A percentile compares a stretch with the other conserved stretches of the same genome.
phyloP scores from a whole-genome alignment of 2,888 invertebrate species.

The Cephus spinipes region DNA sequence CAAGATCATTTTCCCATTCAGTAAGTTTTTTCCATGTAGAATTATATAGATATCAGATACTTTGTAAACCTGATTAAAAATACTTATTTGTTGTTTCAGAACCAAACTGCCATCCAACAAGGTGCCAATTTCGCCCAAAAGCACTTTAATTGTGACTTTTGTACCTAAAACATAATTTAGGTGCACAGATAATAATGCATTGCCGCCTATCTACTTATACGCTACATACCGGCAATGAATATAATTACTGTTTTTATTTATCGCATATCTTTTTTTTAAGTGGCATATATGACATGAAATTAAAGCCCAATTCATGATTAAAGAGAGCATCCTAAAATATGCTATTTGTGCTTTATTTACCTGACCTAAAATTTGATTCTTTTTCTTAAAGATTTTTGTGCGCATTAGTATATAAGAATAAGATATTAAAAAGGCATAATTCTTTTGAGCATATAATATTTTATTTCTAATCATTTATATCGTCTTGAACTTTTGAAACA shows the following conservation, averaged over 20 bases:
- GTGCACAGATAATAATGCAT: neutral
- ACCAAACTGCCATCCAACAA: slow-evolving; percentile 70
- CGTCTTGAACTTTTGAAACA: neutral
- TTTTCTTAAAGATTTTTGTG: neutral
- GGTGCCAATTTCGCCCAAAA: slow-evolving; percentile 73
- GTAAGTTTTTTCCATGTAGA: slow-evolving; percentile 23
- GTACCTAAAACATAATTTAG: slow-evolving; percentile 68
- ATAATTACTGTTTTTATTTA: neutral
- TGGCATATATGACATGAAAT: neutral
- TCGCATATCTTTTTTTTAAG: neutral
- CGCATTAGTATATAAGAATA: neutral
- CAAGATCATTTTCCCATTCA: slow-evolving; percentile 51
- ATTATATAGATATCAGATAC: neutral
- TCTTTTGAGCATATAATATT: neutral
- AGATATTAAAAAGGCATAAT: neutral
- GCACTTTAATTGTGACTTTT: slow-evolving; percentile 78
- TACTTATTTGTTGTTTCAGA: slow-evolving; percentile 65
- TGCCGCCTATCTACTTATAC: neutral
- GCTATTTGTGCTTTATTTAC: neutral
- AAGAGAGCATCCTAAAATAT: slow-evolving; percentile 32
- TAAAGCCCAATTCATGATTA: slow-evolving; percentile 9
- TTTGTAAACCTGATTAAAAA: neutral
- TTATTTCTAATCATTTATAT: neutral
- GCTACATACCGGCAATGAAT: neutral
- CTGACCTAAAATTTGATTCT: neutral